Base-by-base conservation (phyloP, 2,888 invertebrate genomes). In the Gerosis bhagava region DNA sequence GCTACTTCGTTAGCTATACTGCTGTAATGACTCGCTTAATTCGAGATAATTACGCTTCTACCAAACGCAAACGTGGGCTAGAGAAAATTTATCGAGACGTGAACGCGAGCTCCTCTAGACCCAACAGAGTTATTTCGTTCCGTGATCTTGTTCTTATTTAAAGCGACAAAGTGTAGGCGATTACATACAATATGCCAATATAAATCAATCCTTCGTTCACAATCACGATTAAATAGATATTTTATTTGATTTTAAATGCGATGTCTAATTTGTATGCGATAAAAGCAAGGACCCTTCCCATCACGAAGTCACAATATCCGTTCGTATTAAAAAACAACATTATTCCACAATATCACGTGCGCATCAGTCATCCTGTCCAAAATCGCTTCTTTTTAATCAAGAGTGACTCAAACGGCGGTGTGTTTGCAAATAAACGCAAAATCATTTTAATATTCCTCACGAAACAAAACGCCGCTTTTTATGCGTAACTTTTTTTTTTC, bases 281-380 rank as follows among this genome's bases (percentile, higher is more conserved):
- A 62, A 63, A 62, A 67, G 70, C 63, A 52, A 58, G 56, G 59
- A 67, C 67, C 67, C 77, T 82, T 87, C 84, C 87, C 71, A 78
- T 84, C 80, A 83, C 83, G 81, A 77, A 72, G 67, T 75, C 71
- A 70, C 79, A 77, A 80, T 84, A 73, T 83, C 84, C 84, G 81
- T 70, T 72, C 67, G 77, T 74, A 75, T 80, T 77, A 73, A 77
- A 76, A 81, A 78, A 77, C 75, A 76, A 77, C 70, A 76, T 76
- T 77, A 74, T 73, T 76, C 63, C 67, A 71, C 62, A 61, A 66
- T 77, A 79, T 77, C 80, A 83, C 82, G 83, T 75, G 65, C 70
- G 62, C 72, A 70, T 75, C 74, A 77, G 69, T 75, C 81, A 79
- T 83, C 80, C 82, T 78, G 77, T 78, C 79, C 67, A 73, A 84